Evolutionary conservation across 2,888 invertebrate genomes (phyloP), one percentile per base, ranked within the genome.

Genomic region (Drosophila silvestris): DNA sequence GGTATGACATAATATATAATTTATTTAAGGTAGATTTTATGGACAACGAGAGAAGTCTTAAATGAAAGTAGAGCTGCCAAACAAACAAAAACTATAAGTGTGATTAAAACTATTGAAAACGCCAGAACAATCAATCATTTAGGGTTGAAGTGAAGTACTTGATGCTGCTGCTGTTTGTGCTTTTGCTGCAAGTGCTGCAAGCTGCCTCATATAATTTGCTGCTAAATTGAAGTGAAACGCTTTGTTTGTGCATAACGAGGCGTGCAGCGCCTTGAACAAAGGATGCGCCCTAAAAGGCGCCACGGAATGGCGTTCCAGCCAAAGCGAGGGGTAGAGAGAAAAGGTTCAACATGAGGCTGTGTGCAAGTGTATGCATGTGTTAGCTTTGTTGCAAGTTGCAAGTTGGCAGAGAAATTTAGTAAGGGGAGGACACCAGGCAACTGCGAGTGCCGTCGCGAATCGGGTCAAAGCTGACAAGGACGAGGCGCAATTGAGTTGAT

Each of bases 241-340:
- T 87, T 89, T 85, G 89, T 85, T 87, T 87, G 85, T 87, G 90
- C 90, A 86, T 89, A 86, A 89, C 85, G 85, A 86, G 85, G 78
- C 85, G 73, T 86, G 79, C 79, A 81, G 74, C 64, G 76, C 74
- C 72, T 79, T 87, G 77, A 83, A 85, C 85, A 85, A 85, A 89
- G 79, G 76, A 66, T 66, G 51, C 58, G 30, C 37, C 41, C 64
- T 53, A 51, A 64, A 64, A 71, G 70, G 30, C 57, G 30, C 26
- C 68, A 53, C 22, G 12, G 73, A 54, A 64, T 33, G 41, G 51
- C 73, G 39, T 37, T 41, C 26, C 39, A 73, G 44, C 33, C 62
- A n/a, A 67, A n/a, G 30, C 37, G 9, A 32, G 19, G 14, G 5
- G n/a, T 14, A 14, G 16, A 39, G 37, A 30, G 32, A 12, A 19